These are phyloP conservation scores for Ranitomeya imitator DNA, from an alignment of 2,113 vertebrate genomes.

Conservation along the genomic window DNA sequence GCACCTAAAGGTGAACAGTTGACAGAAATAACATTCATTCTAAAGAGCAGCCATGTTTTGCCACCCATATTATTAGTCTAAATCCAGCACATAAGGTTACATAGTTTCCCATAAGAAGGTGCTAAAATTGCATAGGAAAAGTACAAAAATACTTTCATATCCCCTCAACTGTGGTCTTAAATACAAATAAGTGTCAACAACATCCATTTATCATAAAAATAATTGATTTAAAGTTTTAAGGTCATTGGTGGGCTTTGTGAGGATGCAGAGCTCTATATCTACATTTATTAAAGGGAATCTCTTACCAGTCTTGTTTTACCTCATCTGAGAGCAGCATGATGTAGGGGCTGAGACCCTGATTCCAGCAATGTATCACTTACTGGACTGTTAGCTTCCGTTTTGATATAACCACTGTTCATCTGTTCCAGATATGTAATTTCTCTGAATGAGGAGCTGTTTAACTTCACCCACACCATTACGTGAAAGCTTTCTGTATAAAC, in stretches of 20 bases:
- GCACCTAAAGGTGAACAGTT: not conserved
- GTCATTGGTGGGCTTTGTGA: not conserved
- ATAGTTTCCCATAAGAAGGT: not conserved
- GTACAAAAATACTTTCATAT: not conserved
- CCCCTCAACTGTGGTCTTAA: not conserved
- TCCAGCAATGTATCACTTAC: too few species aligned
- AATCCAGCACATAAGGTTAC: not conserved
- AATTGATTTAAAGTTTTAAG: not conserved
- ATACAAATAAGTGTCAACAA: not conserved
- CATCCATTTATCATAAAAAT: not conserved
- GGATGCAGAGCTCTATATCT: not conserved
- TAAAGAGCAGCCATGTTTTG: not conserved
- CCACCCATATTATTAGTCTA: not conserved
- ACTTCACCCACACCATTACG: too few species aligned
- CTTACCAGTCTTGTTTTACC: too few species aligned
- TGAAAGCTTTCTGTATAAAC: too few species aligned
- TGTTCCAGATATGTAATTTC: too few species aligned
- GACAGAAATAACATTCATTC: not conserved
- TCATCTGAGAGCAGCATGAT: too few species aligned
- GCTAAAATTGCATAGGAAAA: slow-evolving; percentile 3
- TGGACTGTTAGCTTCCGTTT: too few species aligned
- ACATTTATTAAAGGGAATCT: not conserved
- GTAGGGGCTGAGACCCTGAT: too few species aligned
- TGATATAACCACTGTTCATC: too few species aligned
- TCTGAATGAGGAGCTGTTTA: not conserved